Evolutionary conservation across 2,888 invertebrate species (phyloP), one percentile per base, ranked within the genome.

Genomic region (Pseudococcus viburni): DNA sequence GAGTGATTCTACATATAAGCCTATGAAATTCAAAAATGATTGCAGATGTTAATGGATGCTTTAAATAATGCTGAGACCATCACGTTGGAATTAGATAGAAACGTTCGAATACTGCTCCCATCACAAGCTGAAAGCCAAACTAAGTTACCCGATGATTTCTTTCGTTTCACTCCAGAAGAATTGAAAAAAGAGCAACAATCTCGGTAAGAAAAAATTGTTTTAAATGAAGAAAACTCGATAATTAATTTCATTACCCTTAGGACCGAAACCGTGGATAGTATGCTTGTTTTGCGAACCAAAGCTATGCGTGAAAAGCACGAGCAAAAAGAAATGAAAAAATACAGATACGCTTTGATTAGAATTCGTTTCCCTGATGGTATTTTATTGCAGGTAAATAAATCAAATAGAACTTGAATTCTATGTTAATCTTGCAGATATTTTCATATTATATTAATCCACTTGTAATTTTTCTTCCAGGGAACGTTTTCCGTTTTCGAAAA

Each of bases 261-360:
- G 90, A 91, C 94, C 19, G 96, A 97, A 91, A 94, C 94, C 1
- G 93, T 96, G 59, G 98, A 98, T 91, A 95, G 94, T 90, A 94
- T 95, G 91, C 94, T 96, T 91, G 95, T 96, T 93, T 92, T 99
- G 9, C 93, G 97, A 90, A 99, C 99, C 0, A 98, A 97, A 91
- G 98, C 97, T 3, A 99, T 99, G 98, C 92, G 98, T 33, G 98
- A 98, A 91, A 95, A 96, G 90, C 97, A 98, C 89, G 97, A 97
- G 91, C 92, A 95, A 89, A 92, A 96, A 86, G 96, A 96, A 91
- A 93, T 96, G 91, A 93, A 95, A 88, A 95, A 95, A 92, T 98
- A 97, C 91, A 95, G 95, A 91, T 99, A 96, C 91, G 94, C 96
- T 2, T 93, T 98, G 85, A 95, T 99, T 89, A 93, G 98, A 90